Base-by-base conservation (phyloP, 2,113 vertebrate species). In the Tetraodon nigroviridis region DNA sequence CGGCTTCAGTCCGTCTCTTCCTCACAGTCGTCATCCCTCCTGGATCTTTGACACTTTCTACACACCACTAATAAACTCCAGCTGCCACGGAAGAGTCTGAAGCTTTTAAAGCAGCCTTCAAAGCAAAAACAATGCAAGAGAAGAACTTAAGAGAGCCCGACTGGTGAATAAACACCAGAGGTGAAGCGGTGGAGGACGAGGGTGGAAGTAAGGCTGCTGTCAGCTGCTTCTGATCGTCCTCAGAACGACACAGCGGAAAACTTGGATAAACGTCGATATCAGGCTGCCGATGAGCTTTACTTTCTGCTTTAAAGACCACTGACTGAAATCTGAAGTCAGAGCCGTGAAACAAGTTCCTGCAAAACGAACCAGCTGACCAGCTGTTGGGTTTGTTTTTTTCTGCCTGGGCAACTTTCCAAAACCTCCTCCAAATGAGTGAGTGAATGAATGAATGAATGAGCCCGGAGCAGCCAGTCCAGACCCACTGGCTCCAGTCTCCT, bases 21-120 rank as follows among this genome's bases (percentile, higher is more conserved):
- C 15, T 12, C 42, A 44, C 17, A 45, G 14, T 6, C 4, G 13
- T 45, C 42, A 18, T 41, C 18, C 46, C 51, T 44, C 18, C 21
- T 8, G 56, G 56, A 7, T 45, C 17, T 45, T 7, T 46, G 56
- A 65, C 55, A 54, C 22, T 54, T 78, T 71, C 70, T 78, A 48
- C 72, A 84, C 80, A 75, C 15, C 51, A 69, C 63, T 27, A 48
- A 60, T 54, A 17, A 44, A 27, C 22, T 10, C 15, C 16, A 78
- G 68, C n/a, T 13, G 51, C 40, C 32, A 37, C 51, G 4, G 49
- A 27, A 55, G 44, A 40, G 20, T 50, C 21, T 55, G 46, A 70
- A 60, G 60, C 51, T 58, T 51, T 67, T 56, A 22, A 22, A 20
- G 17, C 51, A 51, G 60, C 3, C 6, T 49, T 56, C 0, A 71